Evolutionary conservation across 2,113 vertebrate genomes (phyloP), one percentile per base, ranked within the genome.

Genomic region (Amphiprion percula): DNA sequence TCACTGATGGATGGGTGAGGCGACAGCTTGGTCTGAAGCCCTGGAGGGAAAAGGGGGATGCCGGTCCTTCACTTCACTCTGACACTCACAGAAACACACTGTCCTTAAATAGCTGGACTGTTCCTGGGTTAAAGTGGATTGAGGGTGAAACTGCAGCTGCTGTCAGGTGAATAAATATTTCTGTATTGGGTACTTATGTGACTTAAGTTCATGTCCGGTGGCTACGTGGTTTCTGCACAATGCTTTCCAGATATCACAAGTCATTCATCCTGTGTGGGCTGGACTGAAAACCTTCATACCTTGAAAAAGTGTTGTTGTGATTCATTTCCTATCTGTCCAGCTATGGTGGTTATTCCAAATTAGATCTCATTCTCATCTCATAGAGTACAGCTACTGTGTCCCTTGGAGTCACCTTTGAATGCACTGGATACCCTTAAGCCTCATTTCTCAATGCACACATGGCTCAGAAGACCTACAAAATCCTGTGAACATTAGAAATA

Each of bases 1-100:
- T 75, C 59, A 61, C 11, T 82, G 80, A 87, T 61, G 41, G 70
- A 91, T 88, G 82, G 74, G 77, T 68, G 82, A 83, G 72, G 59
- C 19, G 60, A 87, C 84, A 90, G 71, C 72, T 85, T 88, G 84
- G 69, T 74, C 69, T 62, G 74, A 66, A 68, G 68, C 74, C 77
- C 85, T 73, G 39, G 68, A 76, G 87, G 79, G 52, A 3, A 85
- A 71, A 19, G 60, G 64, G 80, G 28, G 72, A 64, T 56, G 37
- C 12, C 11, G n/a, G 66, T 12, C 37, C 21, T 23, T 60, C 68
- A 30, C 62, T 44, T 49, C 68, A 79, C 62, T 65, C 72, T 44
- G 37, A 44, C 64, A 60, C 24, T 68, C 47, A 74, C 55, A 65
- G 23, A 52, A 58, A 72, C 56, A 72, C 52, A 49, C 52, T 1